phyloP scores from a whole-genome alignment of 2,797 vertebrate genomes.

The Notoglanidium macrostoma region DNA sequence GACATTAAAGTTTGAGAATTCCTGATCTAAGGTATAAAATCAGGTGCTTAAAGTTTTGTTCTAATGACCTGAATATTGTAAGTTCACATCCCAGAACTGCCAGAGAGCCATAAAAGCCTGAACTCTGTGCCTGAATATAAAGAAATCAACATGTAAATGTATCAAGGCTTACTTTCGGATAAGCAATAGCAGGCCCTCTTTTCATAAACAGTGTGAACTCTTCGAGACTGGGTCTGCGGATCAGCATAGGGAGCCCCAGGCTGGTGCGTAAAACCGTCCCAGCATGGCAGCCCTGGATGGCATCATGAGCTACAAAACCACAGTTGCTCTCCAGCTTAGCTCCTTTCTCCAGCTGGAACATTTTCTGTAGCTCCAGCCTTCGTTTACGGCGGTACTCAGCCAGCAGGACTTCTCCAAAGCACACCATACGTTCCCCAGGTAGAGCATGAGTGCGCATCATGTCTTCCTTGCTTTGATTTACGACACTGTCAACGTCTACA shows the following conservation, averaged over 20 bases:
- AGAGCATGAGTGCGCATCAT: background rate
- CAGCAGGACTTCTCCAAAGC: constrained; percentile 78
- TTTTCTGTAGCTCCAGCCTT: constrained; percentile 70
- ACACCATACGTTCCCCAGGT: constrained; percentile 67
- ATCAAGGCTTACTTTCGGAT: constrained; percentile 81
- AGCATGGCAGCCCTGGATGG: constrained; percentile 73
- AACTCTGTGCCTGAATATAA: background rate
- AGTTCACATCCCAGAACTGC: background rate
- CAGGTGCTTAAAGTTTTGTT: background rate
- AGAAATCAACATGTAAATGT: background rate
- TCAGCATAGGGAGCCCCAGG: constrained; percentile 65
- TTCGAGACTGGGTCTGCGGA: constrained; percentile 83
- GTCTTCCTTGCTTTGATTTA: background rate
- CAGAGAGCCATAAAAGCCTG: background rate
- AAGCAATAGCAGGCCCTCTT: constrained; percentile 80
- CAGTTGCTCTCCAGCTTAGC: constrained; percentile 68
- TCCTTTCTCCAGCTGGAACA: constrained; percentile 73
- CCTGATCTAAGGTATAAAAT: background rate
- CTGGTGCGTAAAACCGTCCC: constrained; percentile 71
- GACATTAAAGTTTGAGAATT: background rate
- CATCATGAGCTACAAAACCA: constrained; percentile 72
- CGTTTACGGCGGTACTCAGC: constrained; percentile 71
- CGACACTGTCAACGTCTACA: background rate
- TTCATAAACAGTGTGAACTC: constrained; percentile 86
- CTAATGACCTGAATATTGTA: background rate